Evolutionary conservation across 2,888 invertebrate genomes (phyloP), one percentile per base, ranked within the genome.

Genomic region (Trypoxylon attenuatum): DNA sequence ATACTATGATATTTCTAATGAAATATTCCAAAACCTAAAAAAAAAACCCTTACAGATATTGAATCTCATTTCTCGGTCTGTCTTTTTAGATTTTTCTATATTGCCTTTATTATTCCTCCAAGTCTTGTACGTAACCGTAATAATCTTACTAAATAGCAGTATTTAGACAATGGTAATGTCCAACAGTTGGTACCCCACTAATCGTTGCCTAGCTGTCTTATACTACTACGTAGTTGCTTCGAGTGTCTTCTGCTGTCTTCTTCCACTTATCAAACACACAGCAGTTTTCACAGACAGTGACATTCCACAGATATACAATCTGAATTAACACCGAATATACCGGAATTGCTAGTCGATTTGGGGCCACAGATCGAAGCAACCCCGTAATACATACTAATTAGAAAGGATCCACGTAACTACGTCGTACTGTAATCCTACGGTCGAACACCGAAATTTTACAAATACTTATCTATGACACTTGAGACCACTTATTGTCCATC

Each of bases 161-260:
- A 85, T 83, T 83, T 86, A 86, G 85, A 86, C 85, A 86, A 86
- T 86, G 85, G 85, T 86, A 85, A 85, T 84, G 80, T 86, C 85
- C 85, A 86, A 86, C 85, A 85, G 86, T 83, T 84, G 85, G 85
- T 85, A 83, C 73, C 81, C 80, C 74, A 54, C 63, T 78, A 69
- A 76, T 80, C 71, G 78, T 80, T 78, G 74, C 75, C 75, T 84
- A 82, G 79, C 56, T 67, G 66, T 51, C 75, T 33, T 65, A 57
- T 71, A 67, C 61, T 70, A 77, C 70, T 81, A 77, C 79, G 79
- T 82, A 84, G 82, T 82, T 82, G 84, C 81, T 82, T 84, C 79
- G 79, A 80, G 69, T 71, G 68, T 72, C 60, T 60, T 56, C 58
- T 58, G 71, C 77, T 76, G 68, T 56, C 47, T 22, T 52, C 25